These are phyloP conservation scores for Amphimedon queenslandica DNA, from an alignment of 37 sponge, comb jelly and placozoan genomes.

Conservation along the genomic window DNA sequence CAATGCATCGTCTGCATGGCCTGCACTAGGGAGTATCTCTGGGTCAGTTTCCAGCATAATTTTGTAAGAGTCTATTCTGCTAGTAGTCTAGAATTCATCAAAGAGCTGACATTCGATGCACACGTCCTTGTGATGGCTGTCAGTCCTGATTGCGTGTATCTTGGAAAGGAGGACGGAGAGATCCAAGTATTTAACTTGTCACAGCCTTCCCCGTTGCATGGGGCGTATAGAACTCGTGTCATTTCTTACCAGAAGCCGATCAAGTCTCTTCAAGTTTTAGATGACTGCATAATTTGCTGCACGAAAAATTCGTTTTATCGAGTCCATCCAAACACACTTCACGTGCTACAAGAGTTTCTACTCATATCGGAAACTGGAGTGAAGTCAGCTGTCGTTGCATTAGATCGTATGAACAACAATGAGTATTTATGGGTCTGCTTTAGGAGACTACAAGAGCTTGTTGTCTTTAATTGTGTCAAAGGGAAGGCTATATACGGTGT, in stretches of 20 bases:
- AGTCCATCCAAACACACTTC: conserved; percentile 42
- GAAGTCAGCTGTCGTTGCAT: conserved; percentile 17
- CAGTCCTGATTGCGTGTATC: conserved; percentile 44
- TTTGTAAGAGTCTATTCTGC: conserved; percentile 39
- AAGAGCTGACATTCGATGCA: conserved; percentile 21
- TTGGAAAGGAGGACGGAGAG: conserved; percentile 48
- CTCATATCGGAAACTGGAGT: conserved; percentile 16
- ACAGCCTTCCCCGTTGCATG: conserved; percentile 6
- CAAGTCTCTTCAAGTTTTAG: conserved; percentile 28
- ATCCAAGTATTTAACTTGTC: conserved; percentile 28
- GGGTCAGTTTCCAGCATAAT: conserved; percentile 53
- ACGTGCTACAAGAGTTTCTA: conserved; percentile 12
- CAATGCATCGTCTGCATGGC: conserved; percentile 54
- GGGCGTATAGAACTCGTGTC: conserved; percentile 17
- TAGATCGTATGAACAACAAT: neutral
- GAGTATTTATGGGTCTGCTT: conserved; percentile 51
- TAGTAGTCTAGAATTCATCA: conserved; percentile 12
- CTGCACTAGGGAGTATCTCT: conserved; percentile 32
- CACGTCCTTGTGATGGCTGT: conserved; percentile 31
- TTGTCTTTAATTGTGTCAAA: conserved; percentile 14
- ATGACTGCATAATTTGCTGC: conserved; percentile 42
- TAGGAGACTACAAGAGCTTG: conserved; percentile 20
- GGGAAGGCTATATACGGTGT: conserved; percentile 23
- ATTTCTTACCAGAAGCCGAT: conserved; percentile 25
- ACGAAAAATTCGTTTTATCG: conserved; percentile 20